Conservation (phyloP, 2,888 invertebrate genomes). For the Endotricha flammealis region DNA sequence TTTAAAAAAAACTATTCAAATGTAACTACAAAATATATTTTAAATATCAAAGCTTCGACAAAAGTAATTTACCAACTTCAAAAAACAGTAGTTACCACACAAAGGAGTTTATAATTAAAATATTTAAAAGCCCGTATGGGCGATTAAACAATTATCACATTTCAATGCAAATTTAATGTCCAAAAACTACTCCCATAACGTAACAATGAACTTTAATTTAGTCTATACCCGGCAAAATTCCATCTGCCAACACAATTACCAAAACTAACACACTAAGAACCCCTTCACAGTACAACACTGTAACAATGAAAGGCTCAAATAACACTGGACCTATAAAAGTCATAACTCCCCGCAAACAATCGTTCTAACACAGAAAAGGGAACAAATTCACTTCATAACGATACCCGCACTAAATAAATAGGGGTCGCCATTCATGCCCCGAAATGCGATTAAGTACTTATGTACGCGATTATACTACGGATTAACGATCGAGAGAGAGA, state of each 20-base stretch:
- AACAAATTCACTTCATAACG: conserved; percentile 36
- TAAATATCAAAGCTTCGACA: no score
- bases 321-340: conserved; percentile 47
- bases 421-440: conserved; percentile 56
- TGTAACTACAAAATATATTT: no score
- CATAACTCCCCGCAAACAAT: conserved; percentile 67
- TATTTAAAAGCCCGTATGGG: conserved; percentile 26
- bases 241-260: conserved; percentile 42
- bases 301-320: conserved; percentile 30
- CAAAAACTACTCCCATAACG: conserved; percentile 34
- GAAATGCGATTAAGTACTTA: conserved; percentile 76
- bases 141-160: conserved; percentile 63
- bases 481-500: conserved; percentile 43
- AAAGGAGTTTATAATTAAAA: conserved; percentile 14
- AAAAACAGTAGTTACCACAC: no score
- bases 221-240: conserved; percentile 29
- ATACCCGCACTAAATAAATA: conserved; percentile 68
- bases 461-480: conserved; percentile 67
- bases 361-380: conserved; percentile 59
- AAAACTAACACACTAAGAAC: conserved; percentile 40
- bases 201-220: conserved; percentile 56
- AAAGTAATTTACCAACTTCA: no score
- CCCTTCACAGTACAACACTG: conserved; percentile 24
- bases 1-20: no score
- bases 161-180: conserved; percentile 65